Conservation (phyloP, 2,113 vertebrate species). For the Sinocyclocheilus anophthalmus region DNA sequence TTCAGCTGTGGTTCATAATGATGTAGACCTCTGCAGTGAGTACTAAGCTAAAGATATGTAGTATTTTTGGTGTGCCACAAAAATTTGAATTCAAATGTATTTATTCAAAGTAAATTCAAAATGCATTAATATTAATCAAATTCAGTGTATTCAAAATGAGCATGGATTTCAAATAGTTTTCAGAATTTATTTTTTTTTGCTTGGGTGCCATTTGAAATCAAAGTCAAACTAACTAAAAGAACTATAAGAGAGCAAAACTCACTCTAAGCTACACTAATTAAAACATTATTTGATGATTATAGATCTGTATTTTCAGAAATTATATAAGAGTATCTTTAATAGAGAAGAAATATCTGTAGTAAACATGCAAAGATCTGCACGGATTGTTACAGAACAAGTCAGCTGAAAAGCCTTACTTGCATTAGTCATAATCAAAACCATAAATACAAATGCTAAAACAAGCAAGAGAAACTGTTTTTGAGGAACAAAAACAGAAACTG, state of each 20-base stretch:
- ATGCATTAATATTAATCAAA: background rate
- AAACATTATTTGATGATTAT: background rate
- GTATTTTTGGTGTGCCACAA: background rate
- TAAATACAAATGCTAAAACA: background rate
- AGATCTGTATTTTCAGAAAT: background rate
- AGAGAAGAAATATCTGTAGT: too few relatives aligned
- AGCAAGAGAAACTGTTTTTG: background rate
- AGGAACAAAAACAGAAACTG: background rate
- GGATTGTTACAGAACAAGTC: background rate
- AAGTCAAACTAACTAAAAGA: too few relatives aligned
- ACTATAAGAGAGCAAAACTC: too few relatives aligned
- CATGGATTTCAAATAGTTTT: too few relatives aligned
- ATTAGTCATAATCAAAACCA: background rate
- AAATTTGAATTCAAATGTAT: background rate
- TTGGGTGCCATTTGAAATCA: too few relatives aligned
- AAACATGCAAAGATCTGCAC: background rate
- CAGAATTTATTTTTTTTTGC: too few relatives aligned
- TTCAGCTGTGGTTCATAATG: background rate
- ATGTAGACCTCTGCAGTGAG: background rate
- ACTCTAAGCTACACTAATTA: too few relatives aligned
- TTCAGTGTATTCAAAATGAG: too few relatives aligned
- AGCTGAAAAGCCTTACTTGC: background rate
- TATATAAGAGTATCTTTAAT: background rate
- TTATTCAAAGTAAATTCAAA: background rate
- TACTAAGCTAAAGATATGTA: background rate